Evolutionary conservation across 2,888 invertebrate species (phyloP), one percentile per base, ranked within the genome.

Genomic region (Drosophila lacicola): DNA sequence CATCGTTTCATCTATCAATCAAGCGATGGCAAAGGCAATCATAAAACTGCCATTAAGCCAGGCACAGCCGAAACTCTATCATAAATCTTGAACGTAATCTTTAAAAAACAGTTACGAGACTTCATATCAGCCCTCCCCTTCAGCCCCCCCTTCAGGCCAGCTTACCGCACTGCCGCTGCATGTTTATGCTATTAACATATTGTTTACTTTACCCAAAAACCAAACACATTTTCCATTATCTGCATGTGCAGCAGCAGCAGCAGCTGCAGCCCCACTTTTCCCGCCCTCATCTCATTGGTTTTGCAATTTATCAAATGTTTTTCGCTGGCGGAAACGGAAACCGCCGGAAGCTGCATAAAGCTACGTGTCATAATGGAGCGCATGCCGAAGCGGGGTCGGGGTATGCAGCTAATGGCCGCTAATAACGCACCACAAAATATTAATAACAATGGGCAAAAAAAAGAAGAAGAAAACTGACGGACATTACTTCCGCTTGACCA

Each of bases 21-120:
- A 79, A 67, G 71, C 66, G 44, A 56, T 73, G 62, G 79, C 21
- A 63, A 69, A 74, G 65, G 75, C 89, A 84, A 82, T 89, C 82
- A 88, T 84, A 86, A 82, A 88, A 82, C 80, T 88, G 82, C 80
- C 89, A 88, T 88, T 82, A 86, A 83, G 87, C 73, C 67, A 63
- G 45, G 45, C 54, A 61, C 14, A 56, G 50, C 47, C 70, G 63
- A 73, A 69, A 65, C 71, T 70, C 74, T 66, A 81, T 84, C 84
- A 80, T 88, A 82, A 82, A 82, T 89, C 88, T 82, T 80, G 45
- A 45, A 46, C 44, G 68, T 87, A 89, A 89, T 89, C 88, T 87
- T 80, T 34, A 56, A 85, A 88, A 79, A 67, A 67, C 62, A 80
- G 70, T 65, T 64, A 34, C 29, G 29, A 29, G 29, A 29, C 29